Evolutionary conservation across 2,113 vertebrate genomes (phyloP).

Genomic region (Coptodon bakossiorum): DNA sequence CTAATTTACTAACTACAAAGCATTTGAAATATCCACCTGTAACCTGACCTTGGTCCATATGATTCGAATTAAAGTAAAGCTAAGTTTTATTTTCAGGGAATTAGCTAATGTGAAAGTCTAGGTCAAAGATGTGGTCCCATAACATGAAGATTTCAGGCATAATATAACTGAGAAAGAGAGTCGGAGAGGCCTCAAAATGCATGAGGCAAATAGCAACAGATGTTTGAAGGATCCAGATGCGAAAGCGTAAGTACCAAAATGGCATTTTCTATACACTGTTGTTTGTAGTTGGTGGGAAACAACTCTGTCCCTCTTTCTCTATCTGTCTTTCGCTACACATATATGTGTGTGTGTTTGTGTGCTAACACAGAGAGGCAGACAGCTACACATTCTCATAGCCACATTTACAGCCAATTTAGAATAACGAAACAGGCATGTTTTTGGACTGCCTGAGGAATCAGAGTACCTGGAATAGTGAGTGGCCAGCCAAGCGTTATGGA

Average conservation of each 20-base stretch:
- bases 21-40: constrained; percentile 21
- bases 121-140: constrained; percentile 20
- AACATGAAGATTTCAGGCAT: constrained; percentile 13
- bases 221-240: constrained; percentile 33
- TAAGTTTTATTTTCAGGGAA: constrained; percentile 19
- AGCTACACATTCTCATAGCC: neutral
- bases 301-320: neutral
- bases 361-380: neutral
- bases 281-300: neutral
- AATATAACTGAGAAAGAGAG: neutral
- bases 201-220: constrained; percentile 5
- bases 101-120: constrained; percentile 7
- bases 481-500: neutral
- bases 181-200: neutral
- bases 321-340: neutral
- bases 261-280: neutral
- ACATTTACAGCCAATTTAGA: neutral
- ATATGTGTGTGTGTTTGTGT: neutral
- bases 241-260: neutral
- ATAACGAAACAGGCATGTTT: neutral
- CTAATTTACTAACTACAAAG: constrained; percentile 27
- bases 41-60: neutral
- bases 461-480: neutral
- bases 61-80: constrained; percentile 19
- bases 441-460: neutral